A percentile compares a stretch with the other conserved stretches of the same genome.
Conservation (phyloP, 1,140 invertebrate species). For the Sitobion miscanthi region DNA sequence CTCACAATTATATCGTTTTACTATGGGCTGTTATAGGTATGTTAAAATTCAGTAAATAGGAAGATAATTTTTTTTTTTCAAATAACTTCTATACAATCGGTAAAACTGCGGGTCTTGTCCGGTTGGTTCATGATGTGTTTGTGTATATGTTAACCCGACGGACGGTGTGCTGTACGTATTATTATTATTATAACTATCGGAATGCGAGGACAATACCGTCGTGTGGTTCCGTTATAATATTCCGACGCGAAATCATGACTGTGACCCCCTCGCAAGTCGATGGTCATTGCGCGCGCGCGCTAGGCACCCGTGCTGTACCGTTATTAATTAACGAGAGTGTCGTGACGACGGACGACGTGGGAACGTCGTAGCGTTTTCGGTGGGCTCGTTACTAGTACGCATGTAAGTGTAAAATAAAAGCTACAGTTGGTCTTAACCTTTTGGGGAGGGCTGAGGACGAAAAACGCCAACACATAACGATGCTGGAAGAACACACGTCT, state of each 20-base stretch:
- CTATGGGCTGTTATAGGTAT: background rate
- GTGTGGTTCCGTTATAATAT: background rate
- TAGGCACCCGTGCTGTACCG: background rate
- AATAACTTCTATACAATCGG: background rate
- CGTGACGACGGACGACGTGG: constrained; percentile 37
- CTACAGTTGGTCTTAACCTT: background rate
- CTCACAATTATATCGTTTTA: background rate
- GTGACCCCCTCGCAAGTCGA: background rate
- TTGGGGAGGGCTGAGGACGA: background rate
- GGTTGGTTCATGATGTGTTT: background rate
- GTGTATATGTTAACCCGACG: background rate
- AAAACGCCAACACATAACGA: background rate
- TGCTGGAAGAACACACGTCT: background rate
- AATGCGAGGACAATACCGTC: constrained; percentile 27
- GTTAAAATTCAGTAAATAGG: background rate
- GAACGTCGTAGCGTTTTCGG: constrained; percentile 4
- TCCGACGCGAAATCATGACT: constrained; percentile 17
- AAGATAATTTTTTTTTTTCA: background rate
- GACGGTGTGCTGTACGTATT: background rate
- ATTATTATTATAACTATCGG: background rate
- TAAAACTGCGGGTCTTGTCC: background rate
- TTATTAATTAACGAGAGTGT: constrained; percentile 48
- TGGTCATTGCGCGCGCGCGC: background rate
- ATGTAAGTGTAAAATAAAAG: background rate
- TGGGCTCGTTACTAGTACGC: background rate